phyloP scores from a whole-genome alignment of 2,113 vertebrate genomes.

The Climacteris rufus region DNA sequence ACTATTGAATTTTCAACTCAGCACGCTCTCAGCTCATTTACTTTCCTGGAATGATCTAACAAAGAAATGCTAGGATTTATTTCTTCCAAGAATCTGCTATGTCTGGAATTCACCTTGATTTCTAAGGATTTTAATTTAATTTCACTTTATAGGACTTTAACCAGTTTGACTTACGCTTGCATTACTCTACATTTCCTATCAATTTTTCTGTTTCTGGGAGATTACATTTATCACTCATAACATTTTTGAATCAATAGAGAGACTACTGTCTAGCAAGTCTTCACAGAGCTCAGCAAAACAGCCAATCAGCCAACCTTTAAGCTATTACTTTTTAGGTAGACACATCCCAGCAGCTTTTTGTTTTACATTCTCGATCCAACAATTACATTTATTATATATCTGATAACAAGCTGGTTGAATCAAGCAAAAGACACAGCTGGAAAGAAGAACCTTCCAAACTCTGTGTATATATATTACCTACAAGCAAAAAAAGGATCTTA shows the following conservation, averaged over 20 bases:
- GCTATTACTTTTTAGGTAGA: background rate
- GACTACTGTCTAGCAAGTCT: background rate
- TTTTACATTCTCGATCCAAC: background rate
- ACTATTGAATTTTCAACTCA: background rate
- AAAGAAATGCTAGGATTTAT: background rate
- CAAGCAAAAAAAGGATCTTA: background rate
- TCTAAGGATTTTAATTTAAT: background rate
- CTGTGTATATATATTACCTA: background rate
- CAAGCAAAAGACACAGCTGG: background rate
- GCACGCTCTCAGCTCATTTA: background rate
- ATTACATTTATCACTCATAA: background rate
- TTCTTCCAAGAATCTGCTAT: background rate
- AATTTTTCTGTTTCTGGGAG: background rate
- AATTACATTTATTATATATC: background rate
- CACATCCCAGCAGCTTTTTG: background rate
- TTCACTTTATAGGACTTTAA: background rate
- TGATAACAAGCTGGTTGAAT: background rate
- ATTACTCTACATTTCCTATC: background rate
- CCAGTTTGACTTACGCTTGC: background rate
- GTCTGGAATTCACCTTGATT: background rate
- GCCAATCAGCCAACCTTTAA: background rate
- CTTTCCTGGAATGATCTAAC: background rate
- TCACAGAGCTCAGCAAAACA: background rate
- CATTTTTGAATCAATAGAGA: background rate
- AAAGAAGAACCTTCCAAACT: background rate